Evolutionary conservation across 64 coral and sea anemone species (phyloP), one percentile per base, ranked within the genome.

Genomic region (Montipora sp.): DNA sequence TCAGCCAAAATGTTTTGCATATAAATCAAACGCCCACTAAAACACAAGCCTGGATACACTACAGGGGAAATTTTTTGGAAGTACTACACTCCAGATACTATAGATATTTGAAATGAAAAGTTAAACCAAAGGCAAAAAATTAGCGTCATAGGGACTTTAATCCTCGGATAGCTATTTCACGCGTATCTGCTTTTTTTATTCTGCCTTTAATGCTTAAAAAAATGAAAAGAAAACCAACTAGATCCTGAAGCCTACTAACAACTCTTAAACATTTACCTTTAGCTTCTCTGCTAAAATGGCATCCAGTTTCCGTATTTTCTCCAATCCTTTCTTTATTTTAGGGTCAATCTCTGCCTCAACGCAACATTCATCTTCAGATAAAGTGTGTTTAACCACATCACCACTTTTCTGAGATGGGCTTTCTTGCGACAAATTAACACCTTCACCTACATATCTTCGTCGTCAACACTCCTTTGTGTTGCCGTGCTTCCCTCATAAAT

Each of bases 261-360:
- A 59, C 58, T 47, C 1, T 65, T 18, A 3, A 84, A 59, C 8
- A 1, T 27, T 36, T 91, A 98, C 96, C 96, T 98, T 96, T 3
- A 90, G 48, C 63, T 96, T 98, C 19, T 93, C 84, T 19, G 87
- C 89, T 44, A 98, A 89, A 61, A 98, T 95, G 68, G 90, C 81
- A 91, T 98, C 96, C 77, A 98, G 83, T 77, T 96, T 98, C 51
- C 75, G 93, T 36, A 98, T 98, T 79, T 65, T 95, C 66, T 98
- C 92, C 71, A 98, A 44, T 80, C 96, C 96, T 80, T 96, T 89
- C 48, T 87, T 76, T 73, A 98, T 92, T 75, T 98, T 95, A 12
- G 96, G 94, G 65, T 98, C 96, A 14, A 95, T 7, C 21, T 93
- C 80, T 19, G 75, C 22, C 13, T 83, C 78, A 49, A 49, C 19